A percentile compares a stretch with the other conserved stretches of the same genome.
Evolutionary conservation across 2,888 invertebrate species (phyloP).

Genomic region (Lithophane leautieri): DNA sequence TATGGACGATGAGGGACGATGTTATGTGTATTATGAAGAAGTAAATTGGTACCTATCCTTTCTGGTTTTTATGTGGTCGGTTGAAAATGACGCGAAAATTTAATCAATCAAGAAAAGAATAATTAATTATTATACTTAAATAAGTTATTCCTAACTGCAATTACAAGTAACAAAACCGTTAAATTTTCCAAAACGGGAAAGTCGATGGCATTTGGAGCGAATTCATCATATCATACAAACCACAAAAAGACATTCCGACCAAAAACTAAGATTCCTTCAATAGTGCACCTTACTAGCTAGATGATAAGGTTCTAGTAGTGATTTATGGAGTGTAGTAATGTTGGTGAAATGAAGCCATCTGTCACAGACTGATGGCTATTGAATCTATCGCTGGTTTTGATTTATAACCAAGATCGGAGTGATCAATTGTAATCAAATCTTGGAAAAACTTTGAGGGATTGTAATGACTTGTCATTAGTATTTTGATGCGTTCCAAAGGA

Average conservation of each 20-base stretch:
- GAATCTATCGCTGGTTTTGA: slow-evolving; percentile 63
- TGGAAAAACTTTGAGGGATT: slow-evolving; percentile 16
- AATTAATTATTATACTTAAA: background rate
- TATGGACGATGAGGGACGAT: background rate
- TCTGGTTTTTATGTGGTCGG: background rate
- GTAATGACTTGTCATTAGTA: slow-evolving; percentile 9
- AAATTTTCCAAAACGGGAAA: slow-evolving; percentile 41
- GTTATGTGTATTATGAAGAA: background rate
- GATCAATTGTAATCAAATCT: slow-evolving; percentile 57
- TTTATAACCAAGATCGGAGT: slow-evolving; percentile 58
- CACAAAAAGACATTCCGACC: background rate
- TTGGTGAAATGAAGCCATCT: slow-evolving; percentile 52
- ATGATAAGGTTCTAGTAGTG: slow-evolving; percentile 1
- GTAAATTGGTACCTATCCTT: background rate
- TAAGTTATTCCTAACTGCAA: slow-evolving; percentile 27
- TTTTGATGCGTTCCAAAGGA: background rate
- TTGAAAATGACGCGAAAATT: background rate
- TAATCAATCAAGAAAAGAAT: slow-evolving; percentile 16
- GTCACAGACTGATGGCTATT: slow-evolving; percentile 63
- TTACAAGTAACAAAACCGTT: slow-evolving; percentile 34
- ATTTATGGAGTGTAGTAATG: background rate
- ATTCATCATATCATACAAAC: slow-evolving; percentile 53
- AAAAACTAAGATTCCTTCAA: slow-evolving; percentile 9
- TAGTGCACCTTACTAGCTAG: background rate
- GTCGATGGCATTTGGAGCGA: slow-evolving; percentile 46